Evolutionary conservation across 92 coral and sea anemone genomes (phyloP).

Genomic region (Epizoanthus scotinus): DNA sequence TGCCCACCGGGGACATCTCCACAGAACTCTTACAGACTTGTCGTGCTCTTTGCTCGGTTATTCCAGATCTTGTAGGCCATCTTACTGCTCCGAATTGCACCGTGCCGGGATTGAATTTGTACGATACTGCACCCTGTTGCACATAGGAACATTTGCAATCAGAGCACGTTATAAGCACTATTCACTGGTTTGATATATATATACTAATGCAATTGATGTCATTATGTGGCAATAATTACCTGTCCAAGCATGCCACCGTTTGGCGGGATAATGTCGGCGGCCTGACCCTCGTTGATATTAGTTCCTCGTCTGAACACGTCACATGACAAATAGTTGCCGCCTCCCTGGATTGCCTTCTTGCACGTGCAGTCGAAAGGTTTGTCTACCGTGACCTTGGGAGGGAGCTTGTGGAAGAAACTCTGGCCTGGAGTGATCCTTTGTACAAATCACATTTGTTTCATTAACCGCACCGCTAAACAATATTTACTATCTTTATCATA

Average conservation of each 20-base stretch:
- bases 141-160: background rate
- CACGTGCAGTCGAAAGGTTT: constrained; percentile 32
- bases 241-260: background rate
- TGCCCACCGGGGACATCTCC: constrained; percentile 8
- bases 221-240: background rate
- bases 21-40: background rate
- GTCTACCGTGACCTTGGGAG: background rate
- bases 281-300: background rate
- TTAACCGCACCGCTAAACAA: no score
- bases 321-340: constrained; percentile 26
- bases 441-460: background rate
- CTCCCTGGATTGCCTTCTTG: constrained; percentile 19
- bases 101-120: constrained; percentile 16
- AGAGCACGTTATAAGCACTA: no score
- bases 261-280: constrained; percentile 13
- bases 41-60: constrained; percentile 19
- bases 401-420: constrained; percentile 16
- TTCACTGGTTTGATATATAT: no score
- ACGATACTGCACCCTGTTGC: background rate
- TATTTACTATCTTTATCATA: no score
- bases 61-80: constrained; percentile 28
- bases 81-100: constrained; percentile 13
- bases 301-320: background rate
- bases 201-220: no score
- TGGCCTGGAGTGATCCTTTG: background rate